These are phyloP conservation scores for Drosophila tripunctata DNA, from an alignment of 2,888 invertebrate species.

Conservation along the genomic window DNA sequence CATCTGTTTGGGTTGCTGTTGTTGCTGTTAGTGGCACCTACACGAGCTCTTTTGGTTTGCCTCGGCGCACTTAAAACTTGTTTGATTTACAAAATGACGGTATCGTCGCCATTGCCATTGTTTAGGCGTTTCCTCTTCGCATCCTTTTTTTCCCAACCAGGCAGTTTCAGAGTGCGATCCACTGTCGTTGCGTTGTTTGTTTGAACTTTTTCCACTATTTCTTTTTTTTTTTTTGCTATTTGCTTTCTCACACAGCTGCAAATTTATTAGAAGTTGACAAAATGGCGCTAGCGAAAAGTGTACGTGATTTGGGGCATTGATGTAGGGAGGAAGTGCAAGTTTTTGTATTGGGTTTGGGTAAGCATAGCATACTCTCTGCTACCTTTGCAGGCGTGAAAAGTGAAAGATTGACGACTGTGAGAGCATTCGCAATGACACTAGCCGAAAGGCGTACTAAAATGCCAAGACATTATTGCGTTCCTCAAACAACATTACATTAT, in stretches of 20 bases:
- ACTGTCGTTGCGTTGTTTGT: constrained; percentile 34
- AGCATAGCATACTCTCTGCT: background rate
- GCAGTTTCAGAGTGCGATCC: constrained; percentile 47
- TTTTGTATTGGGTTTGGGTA: background rate
- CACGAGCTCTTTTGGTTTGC: constrained; percentile 31
- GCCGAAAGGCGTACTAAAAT: background rate
- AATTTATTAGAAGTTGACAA: constrained; percentile 68
- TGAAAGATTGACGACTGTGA: constrained; percentile 22
- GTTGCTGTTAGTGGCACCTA: constrained; percentile 36
- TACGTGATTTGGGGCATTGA: constrained; percentile 50
- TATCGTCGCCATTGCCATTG: constrained; percentile 53
- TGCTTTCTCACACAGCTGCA: constrained; percentile 20
- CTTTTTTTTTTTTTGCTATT: constrained; percentile 1
- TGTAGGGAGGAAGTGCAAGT: background rate
- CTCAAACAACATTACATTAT: background rate
- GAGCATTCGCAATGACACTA: constrained; percentile 5
- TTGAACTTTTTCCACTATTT: constrained; percentile 18
- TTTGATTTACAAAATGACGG: constrained; percentile 67
- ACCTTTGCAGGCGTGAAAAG: no score
- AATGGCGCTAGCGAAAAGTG: constrained; percentile 39
- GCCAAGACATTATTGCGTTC: background rate
- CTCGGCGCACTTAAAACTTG: constrained; percentile 64
- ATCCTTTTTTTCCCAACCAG: constrained; percentile 1
- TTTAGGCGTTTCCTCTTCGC: constrained; percentile 26
- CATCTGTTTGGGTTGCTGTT: background rate